Base-by-base conservation (phyloP, 1,140 invertebrate species). In the Caerostris darwini region DNA sequence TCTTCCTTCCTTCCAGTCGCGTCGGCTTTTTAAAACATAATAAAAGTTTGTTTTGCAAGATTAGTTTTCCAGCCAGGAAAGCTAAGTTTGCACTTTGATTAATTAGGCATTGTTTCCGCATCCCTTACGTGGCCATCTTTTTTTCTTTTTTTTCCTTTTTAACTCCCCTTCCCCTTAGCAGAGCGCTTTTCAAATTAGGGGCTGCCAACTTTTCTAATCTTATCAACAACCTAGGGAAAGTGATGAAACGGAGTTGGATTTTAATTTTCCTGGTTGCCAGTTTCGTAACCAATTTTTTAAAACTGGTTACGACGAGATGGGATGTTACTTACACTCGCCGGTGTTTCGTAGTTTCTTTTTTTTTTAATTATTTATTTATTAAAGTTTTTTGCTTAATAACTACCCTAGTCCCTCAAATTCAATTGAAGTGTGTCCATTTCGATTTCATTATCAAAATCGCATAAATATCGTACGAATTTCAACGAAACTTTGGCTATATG, bases 21-120 rank as follows among this genome's bases (percentile, higher is more conserved):
- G 82, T 57, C 56, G 67, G 53, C 67, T 93, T 93, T 93, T 93
- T 81, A 93, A 93, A 93, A 93, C 92, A 93, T 93, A 93, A 93
- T 93, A 93, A 93, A 93, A 93, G 92, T 93, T 87, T 93, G 92
- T 93, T 93, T 93, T 93, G 92, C 57, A 88, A 93, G 92, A 93
- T 93, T 93, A 93, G 92, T 87, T 93, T 88, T 88, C 85, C 5
- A 7, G 50, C n/a, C 12, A 56, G n/a, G 17, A 34, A 71, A 57
- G 54, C 58, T 83, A 61, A 93, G 92, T 93, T 81, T 93, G 85
- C 92, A 93, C 85, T 93, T 93, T 93, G 92, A 93, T 93, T 93
- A 93, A 93, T 93, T 93, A 93, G 91, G 81, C 81, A 69, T 93
- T 93, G 92, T 93, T 88, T 61, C 85, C 56, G 7, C 61, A 50